Conservation (phyloP, 64 coral and sea anemone species). For the Astreopora myriophthalma region DNA sequence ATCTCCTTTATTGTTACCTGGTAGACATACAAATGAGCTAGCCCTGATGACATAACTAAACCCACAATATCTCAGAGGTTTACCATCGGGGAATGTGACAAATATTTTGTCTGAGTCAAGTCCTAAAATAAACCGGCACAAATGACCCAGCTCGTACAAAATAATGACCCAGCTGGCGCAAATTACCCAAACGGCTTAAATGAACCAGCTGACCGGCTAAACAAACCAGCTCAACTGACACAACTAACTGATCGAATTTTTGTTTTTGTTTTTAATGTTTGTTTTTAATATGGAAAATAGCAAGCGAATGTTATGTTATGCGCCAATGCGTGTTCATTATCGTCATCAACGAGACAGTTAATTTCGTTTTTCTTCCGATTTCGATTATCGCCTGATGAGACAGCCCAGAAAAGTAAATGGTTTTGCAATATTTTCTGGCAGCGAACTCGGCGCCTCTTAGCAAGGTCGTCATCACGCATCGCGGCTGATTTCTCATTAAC, state of each 20-base stretch:
- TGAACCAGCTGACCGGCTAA: too few relatives aligned
- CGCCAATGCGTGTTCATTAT: background rate
- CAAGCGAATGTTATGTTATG: background rate
- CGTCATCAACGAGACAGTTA: background rate
- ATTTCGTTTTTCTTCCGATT: too few relatives aligned
- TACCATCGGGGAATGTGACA: background rate
- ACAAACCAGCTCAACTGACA: too few relatives aligned
- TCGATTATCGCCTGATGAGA: background rate
- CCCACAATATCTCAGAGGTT: background rate
- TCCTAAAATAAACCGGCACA: too few relatives aligned
- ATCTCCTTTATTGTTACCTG: background rate
- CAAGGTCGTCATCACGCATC: background rate
- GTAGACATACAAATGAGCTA: background rate
- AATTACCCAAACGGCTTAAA: too few relatives aligned
- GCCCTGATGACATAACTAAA: background rate
- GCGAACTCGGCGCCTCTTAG: background rate
- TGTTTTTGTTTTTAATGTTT: too few relatives aligned
- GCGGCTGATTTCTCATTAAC: background rate
- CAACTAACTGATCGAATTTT: too few relatives aligned
- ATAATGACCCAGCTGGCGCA: too few relatives aligned
- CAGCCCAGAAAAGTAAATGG: background rate
- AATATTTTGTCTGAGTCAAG: too few relatives aligned
- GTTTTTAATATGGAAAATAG: too few relatives aligned
- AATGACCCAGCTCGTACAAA: too few relatives aligned
- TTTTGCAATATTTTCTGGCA: background rate